phyloP scores from a whole-genome alignment of 2,797 vertebrate genomes.

The Hapalemur alaotrensis region DNA sequence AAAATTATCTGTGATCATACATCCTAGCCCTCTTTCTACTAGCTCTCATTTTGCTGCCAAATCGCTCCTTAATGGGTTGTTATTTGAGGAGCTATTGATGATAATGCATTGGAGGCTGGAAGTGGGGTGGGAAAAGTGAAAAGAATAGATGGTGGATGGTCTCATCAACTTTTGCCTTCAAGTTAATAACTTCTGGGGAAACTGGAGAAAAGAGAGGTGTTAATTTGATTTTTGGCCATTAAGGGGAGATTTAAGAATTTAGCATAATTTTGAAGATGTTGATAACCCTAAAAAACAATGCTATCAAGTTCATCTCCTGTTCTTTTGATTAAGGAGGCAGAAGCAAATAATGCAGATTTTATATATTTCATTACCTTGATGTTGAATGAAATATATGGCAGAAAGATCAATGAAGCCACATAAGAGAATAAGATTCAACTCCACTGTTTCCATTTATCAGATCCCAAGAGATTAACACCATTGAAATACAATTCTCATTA shows the following conservation, averaged over 20 bases:
- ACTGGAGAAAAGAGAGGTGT: neutral
- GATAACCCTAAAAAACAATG: slow-evolving; percentile 34
- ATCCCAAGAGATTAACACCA: slow-evolving; percentile 57
- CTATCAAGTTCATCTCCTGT: neutral
- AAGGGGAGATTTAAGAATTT: neutral
- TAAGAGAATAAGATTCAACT: slow-evolving; percentile 44
- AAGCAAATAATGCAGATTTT: slow-evolving; percentile 52
- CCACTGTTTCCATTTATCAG: slow-evolving; percentile 55
- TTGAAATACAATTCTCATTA: slow-evolving; percentile 65
- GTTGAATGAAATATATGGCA: slow-evolving; percentile 49
- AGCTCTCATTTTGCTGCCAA: slow-evolving; percentile 25
- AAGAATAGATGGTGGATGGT: neutral
- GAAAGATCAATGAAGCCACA: slow-evolving; percentile 62
- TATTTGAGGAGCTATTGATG: slow-evolving; percentile 32
- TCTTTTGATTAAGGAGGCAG: slow-evolving; percentile 36
- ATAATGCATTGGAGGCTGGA: neutral
- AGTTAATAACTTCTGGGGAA: slow-evolving; percentile 19
- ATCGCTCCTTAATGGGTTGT: slow-evolving; percentile 2
- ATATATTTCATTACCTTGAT: slow-evolving; percentile 51
- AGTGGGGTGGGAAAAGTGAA: neutral
- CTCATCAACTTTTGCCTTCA: neutral
- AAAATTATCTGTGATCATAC: neutral
- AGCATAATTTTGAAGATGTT: slow-evolving; percentile 20
- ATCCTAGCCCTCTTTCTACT: neutral
- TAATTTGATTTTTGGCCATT: neutral